Base-by-base conservation (phyloP, 2,113 vertebrate genomes). In the Canis aureus region DNA sequence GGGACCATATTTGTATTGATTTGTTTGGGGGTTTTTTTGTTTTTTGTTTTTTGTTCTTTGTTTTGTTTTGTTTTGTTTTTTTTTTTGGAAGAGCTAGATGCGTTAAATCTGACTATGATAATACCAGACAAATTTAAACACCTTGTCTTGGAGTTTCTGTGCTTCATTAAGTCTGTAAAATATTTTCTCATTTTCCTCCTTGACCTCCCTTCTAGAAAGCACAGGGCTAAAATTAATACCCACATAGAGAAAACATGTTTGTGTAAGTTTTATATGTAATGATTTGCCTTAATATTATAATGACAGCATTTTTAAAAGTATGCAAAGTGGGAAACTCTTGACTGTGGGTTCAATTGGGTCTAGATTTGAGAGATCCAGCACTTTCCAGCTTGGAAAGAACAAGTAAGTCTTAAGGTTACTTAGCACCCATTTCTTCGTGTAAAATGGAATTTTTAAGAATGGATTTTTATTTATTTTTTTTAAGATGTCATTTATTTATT, bases 131-230 rank as follows among this genome's bases (percentile, higher is more conserved):
- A 25, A 74, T 38, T 64, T 53, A 69, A 96, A 59, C 6, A 49
- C 32, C 13, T 71, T 85, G 11, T 89, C 86, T 76, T 86, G 25
- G 51, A 96, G 51, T 69, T 93, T 43, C 93, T 16, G 88, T 53
- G 51, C 19, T 59, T 85, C 87, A 80, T 81, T 64, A 97, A 66
- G 85, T 88, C 89, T 88, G 17, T 82, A 93, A 91, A 94, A 27
- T 23, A 74, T 59, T 85, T 97, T 60, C 81, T 71, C 11, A 53
- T 11, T 94, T 76, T 57, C 67, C 53, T 64, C 71, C 43, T 91
- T 88, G 38, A 95, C 69, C 69, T 51, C 15, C 27, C 25, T 90
- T 66, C 38, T 43, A 67, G 85, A 73, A 96, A 96, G 43, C 38
- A 91, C n/a, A 95, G 6, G 51, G 49, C 27, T 57, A 76, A 80